A percentile compares a stretch with the other conserved stretches of the same genome.
phyloP scores from a whole-genome alignment of 2,888 invertebrate genomes.

The Gerosis bhagava region DNA sequence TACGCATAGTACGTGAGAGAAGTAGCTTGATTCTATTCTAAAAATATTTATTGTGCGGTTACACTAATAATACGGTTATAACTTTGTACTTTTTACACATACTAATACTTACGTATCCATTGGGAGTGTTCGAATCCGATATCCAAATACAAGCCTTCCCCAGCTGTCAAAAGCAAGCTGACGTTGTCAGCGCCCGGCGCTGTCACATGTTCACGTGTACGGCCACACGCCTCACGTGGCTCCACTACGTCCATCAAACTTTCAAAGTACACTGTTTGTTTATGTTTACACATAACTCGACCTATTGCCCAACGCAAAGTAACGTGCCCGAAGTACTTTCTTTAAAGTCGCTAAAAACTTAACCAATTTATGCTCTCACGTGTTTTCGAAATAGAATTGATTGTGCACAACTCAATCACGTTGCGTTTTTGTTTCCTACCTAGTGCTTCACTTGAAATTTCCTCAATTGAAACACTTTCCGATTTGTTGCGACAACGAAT shows the following conservation, averaged over 20 bases:
- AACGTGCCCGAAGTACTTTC: constrained; percentile 68
- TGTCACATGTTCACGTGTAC: constrained; percentile 54
- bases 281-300: constrained; percentile 61
- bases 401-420: constrained; percentile 39
- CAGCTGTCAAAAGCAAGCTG: constrained; percentile 2
- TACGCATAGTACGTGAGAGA: too few relatives aligned
- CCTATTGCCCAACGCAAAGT: constrained; percentile 38
- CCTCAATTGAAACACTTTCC: too few relatives aligned
- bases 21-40: too few relatives aligned
- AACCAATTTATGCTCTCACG: constrained; percentile 52
- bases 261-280: too few relatives aligned
- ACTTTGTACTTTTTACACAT: too few relatives aligned
- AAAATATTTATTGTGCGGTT: too few relatives aligned
- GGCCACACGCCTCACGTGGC: constrained; percentile 37
- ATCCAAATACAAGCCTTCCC: neutral
- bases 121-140: neutral
- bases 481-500: too few relatives aligned
- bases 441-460: too few relatives aligned
- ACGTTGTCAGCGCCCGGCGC: constrained; percentile 17
- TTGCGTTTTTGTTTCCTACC: constrained; percentile 52
- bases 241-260: constrained; percentile 24
- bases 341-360: constrained; percentile 59
- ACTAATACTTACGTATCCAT: too few relatives aligned
- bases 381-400: constrained; percentile 54
- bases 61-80: too few relatives aligned